Percentiles rank a stretch among this genome's conserved stretches.
phyloP scores from a whole-genome alignment of 1,140 invertebrate species.

The Ceratosolen solmsi region DNA sequence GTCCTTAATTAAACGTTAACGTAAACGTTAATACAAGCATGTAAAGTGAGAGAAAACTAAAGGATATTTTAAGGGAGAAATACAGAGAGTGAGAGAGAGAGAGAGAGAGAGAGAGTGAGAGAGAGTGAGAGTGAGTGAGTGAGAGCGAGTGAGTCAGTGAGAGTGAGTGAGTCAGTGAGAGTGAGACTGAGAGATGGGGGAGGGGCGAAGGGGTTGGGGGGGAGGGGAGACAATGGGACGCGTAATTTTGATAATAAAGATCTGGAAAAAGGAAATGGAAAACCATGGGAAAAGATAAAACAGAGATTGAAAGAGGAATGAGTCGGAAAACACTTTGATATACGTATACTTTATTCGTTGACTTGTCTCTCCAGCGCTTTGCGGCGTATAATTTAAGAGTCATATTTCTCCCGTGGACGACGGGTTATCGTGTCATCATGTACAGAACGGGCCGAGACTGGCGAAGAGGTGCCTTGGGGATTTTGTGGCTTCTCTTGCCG shows the following conservation, averaged over 20 bases:
- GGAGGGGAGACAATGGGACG: background rate
- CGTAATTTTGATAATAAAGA: conserved; percentile 34
- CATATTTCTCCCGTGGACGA: conserved; percentile 47
- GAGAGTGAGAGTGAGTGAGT: too few species aligned
- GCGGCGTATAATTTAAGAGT: conserved; percentile 49
- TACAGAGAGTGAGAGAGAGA: background rate
- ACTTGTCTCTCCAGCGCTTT: conserved; percentile 43
- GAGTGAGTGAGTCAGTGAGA: background rate
- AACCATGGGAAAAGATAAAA: background rate
- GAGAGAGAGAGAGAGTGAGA: background rate
- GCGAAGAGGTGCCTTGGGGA: conserved; percentile 11
- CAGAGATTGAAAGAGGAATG: conserved; percentile 7
- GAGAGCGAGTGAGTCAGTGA: too few species aligned
- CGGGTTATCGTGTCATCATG: conserved; percentile 49
- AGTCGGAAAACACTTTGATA: background rate
- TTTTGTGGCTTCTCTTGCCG: conserved; percentile 18
- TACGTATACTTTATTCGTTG: conserved; percentile 47
- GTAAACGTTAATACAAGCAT: background rate
- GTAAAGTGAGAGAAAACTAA: background rate
- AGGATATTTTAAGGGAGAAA: background rate
- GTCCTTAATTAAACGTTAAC: conserved; percentile 26
- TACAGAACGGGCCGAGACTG: background rate
- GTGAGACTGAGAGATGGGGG: too few species aligned
- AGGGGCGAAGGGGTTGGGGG: too few species aligned
- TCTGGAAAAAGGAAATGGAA: conserved; percentile 13